Percentiles rank a stretch among this genome's conserved stretches.
Conservation (phyloP, 2,888 invertebrate species). For the Alentia gelatinosa region DNA sequence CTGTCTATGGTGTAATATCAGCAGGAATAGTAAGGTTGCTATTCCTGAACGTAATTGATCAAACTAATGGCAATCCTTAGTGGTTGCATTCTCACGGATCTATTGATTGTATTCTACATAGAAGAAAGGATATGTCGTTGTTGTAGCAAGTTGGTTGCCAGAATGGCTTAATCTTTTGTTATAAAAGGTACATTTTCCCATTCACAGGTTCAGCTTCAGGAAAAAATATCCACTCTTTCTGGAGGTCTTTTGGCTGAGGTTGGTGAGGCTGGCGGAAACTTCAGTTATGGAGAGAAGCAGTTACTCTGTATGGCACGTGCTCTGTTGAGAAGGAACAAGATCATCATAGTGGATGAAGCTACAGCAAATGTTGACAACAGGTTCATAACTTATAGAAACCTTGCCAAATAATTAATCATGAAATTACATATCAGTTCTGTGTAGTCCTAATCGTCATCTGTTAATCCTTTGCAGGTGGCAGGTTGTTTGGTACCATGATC, state of each 20-base stretch:
- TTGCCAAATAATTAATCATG: not conserved
- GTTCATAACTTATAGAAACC: not conserved
- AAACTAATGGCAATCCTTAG: not conserved
- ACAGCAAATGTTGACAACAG: conserved; percentile 22
- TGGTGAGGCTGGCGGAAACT: not conserved
- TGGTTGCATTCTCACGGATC: not conserved
- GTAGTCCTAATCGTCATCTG: not conserved
- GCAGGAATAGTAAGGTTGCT: too few species aligned
- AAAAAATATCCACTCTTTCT: not conserved
- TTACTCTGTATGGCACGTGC: conserved; percentile 15
- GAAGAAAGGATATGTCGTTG: not conserved
- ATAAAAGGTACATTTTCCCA: too few species aligned
- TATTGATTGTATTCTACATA: not conserved
- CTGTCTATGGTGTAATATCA: too few species aligned
- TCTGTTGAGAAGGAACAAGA: not conserved
- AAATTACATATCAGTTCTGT: not conserved
- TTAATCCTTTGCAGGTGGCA: not conserved
- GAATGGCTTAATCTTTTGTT: not conserved
- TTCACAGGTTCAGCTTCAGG: not conserved
- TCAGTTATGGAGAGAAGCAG: conserved; percentile 14
- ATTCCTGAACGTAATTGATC: not conserved
- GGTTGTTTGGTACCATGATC: not conserved
- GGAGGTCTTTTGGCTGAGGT: not conserved
- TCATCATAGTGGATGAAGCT: conserved; percentile 33
- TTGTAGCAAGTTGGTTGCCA: not conserved